phyloP scores from a whole-genome alignment of 2,113 vertebrate genomes.

The Petrocephalus zakoni region DNA sequence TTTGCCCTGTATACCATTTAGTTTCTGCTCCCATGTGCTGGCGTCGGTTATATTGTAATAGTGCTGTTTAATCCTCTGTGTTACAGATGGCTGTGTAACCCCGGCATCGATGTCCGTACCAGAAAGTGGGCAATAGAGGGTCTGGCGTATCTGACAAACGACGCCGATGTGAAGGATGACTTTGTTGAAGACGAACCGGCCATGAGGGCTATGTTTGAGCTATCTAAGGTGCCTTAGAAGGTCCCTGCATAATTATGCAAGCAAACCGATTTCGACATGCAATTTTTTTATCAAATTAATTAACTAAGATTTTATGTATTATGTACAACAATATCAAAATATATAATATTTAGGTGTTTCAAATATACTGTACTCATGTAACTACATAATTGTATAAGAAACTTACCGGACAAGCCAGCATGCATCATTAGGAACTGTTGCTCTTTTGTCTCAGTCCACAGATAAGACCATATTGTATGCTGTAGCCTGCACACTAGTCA shows the following conservation, averaged over 20 bases:
- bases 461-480: conserved; percentile 95
- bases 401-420: background rate
- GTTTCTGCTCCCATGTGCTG: background rate
- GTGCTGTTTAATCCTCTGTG: conserved; percentile 6
- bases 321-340: background rate
- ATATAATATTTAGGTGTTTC: background rate
- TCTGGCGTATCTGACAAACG: conserved; percentile 86
- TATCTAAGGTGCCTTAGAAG: conserved; percentile 72
- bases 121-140: conserved; percentile 93
- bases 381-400: background rate
- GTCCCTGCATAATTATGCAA: background rate
- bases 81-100: conserved; percentile 86
- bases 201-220: conserved; percentile 91
- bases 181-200: conserved; percentile 88
- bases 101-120: conserved; percentile 77
- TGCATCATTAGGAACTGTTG: background rate
- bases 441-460: conserved; percentile 59
- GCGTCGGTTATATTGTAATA: background rate
- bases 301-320: background rate
- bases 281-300: background rate
- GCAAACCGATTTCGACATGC: background rate
- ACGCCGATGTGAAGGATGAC: conserved; percentile 96
- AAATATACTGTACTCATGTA: background rate
- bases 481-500: conserved; percentile 81
- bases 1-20: background rate